A percentile compares a stretch with the other conserved stretches of the same genome.
Evolutionary conservation across 2,113 vertebrate species (phyloP).

Genomic region (Sapajus apella): DNA sequence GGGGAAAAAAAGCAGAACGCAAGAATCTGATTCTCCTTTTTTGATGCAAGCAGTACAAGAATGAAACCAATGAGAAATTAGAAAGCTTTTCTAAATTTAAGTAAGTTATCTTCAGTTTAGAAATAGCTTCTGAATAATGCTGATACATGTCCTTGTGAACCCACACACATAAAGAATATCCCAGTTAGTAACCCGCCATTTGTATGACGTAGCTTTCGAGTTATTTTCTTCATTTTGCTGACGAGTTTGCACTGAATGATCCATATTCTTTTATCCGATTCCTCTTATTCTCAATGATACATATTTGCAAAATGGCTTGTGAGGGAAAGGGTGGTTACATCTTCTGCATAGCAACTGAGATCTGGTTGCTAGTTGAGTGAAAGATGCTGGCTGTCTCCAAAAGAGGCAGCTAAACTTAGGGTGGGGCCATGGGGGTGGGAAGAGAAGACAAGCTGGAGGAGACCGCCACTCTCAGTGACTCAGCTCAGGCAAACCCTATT

Average conservation of each 20-base stretch:
- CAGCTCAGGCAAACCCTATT: background rate
- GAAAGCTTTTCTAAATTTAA: conserved; percentile 51
- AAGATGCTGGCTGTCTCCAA: background rate
- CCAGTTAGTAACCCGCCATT: background rate
- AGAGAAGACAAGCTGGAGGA: background rate
- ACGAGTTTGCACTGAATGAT: background rate
- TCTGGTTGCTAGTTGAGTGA: background rate
- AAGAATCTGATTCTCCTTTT: conserved; percentile 33
- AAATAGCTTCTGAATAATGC: background rate
- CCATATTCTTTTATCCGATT: background rate
- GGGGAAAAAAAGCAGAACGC: conserved; percentile 58
- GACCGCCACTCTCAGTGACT: background rate
- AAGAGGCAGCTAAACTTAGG: background rate
- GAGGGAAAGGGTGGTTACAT: background rate
- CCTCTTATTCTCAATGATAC: background rate
- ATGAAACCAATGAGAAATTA: conserved; percentile 34
- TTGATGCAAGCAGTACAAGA: background rate
- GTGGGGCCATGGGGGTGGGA: too few relatives aligned
- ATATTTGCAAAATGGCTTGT: background rate
- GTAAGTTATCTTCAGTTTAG: background rate
- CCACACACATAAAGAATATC: background rate
- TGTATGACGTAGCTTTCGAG: background rate
- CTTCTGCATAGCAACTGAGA: background rate
- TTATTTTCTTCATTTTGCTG: background rate
- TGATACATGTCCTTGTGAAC: background rate